Percentiles rank a stretch among this genome's conserved stretches.
Evolutionary conservation across 2,888 invertebrate genomes (phyloP).

Genomic region (Encarsia formosa): DNA sequence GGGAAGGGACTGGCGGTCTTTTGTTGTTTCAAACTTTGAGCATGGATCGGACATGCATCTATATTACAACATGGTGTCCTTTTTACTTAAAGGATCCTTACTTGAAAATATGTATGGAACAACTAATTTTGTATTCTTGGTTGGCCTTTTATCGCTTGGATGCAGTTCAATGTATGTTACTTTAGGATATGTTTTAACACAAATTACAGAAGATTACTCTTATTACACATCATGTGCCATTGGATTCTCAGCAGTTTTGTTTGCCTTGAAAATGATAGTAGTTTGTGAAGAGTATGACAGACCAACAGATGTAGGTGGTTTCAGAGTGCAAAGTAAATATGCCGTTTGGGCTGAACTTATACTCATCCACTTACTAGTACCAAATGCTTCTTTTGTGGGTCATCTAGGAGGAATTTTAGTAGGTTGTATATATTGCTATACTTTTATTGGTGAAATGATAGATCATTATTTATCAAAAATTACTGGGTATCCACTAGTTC

Average conservation of each 20-base stretch:
- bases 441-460: slow-evolving; percentile 46
- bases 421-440: slow-evolving; percentile 57
- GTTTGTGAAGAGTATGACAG: slow-evolving; percentile 47
- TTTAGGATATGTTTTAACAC: slow-evolving; percentile 50
- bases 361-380: slow-evolving; percentile 60
- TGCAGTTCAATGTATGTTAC: slow-evolving; percentile 54
- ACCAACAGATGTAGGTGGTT: slow-evolving; percentile 42
- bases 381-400: slow-evolving; percentile 61
- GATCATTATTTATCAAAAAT: slow-evolving; percentile 43
- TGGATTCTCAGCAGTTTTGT: slow-evolving; percentile 64
- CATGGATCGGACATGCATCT: slow-evolving; percentile 63
- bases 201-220: slow-evolving; percentile 49
- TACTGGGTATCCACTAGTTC: slow-evolving; percentile 46
- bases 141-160: slow-evolving; percentile 54
- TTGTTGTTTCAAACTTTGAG: slow-evolving; percentile 57
- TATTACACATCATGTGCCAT: slow-evolving; percentile 59
- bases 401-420: slow-evolving; percentile 63
- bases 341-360: slow-evolving; percentile 62
- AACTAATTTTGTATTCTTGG: slow-evolving; percentile 54
- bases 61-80: slow-evolving; percentile 64
- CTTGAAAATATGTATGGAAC: slow-evolving; percentile 57
- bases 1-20: slow-evolving; percentile 50
- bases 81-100: slow-evolving; percentile 57
- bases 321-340: slow-evolving; percentile 54
- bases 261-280: slow-evolving; percentile 60